Base-by-base conservation (phyloP, 1,140 invertebrate genomes). In the Pogonomyrmex barbatus region DNA sequence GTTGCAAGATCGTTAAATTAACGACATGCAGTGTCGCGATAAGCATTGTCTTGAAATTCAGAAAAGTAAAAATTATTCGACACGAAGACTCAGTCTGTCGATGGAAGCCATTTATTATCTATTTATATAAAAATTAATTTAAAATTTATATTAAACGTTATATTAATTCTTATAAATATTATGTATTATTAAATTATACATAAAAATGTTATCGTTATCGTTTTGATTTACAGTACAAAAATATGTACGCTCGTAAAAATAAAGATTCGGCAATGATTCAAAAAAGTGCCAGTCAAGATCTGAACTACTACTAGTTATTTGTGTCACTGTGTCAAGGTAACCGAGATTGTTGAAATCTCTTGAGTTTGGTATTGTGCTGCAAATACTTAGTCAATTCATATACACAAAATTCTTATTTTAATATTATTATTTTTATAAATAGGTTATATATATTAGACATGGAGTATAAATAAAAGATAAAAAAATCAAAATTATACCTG, bases 291-390 rank as follows among this genome's bases (percentile, higher is more conserved):
- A 89, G 84, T 70, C 85, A 82, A 62, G 87, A 87, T 65, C 58
- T 50, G 60, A 30, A 77, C 56, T 73, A 60, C 63, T 83, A 62
- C 56, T 71, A 73, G 56, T 85, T 86, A 83, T 88, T 85, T 58
- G 87, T 90, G 90, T 68, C 47, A 90, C 24, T 91, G 62, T 91
- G 90, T 91, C 89, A 91, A 91, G 89, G 90, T 88, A 78, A 45
- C 77, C 10, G 58, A 85, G 73, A 68, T 89, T 68, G 45, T 17
- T 56, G 8, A 78, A 63, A 65, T 78, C 60, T 42, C n/a, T 52
- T 39, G 54, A 6, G n/a, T 45, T 71, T 47, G 17, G 14, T 1
- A 2, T 70, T 50, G 12, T 36, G 14, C 2, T 68, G 17, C 24
- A 24, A 9, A 70, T 33, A 50, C 30, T 58, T 9, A 2, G 30